These are phyloP conservation scores for Ephestia elutella DNA, from an alignment of 1,140 invertebrate species.

Conservation along the genomic window DNA sequence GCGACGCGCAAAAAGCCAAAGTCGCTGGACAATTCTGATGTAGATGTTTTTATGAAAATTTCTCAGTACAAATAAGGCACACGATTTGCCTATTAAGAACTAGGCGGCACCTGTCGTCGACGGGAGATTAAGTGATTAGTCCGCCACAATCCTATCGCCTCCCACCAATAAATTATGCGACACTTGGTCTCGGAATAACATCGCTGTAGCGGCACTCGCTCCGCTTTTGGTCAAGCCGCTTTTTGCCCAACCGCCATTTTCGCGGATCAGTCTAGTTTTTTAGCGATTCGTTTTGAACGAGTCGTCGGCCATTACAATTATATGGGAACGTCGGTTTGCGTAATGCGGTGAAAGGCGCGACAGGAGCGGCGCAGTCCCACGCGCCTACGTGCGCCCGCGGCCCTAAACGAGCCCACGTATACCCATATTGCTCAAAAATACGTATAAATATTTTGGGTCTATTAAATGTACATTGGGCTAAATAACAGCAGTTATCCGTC, in stretches of 20 bases:
- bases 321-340: slow-evolving; percentile 42
- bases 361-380: slow-evolving; percentile 19
- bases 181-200: slow-evolving; percentile 16
- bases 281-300: slow-evolving; percentile 31
- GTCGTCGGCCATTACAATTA: slow-evolving; percentile 46
- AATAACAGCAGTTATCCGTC: slow-evolving; percentile 3
- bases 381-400: slow-evolving; percentile 14
- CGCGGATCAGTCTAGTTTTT: slow-evolving; percentile 34
- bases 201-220: slow-evolving; percentile 9
- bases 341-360: slow-evolving; percentile 39
- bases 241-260: slow-evolving; percentile 49
- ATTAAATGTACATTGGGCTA: slow-evolving; percentile 5
- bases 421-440: slow-evolving; percentile 15
- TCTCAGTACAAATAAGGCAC: not conserved
- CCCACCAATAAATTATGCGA: slow-evolving; percentile 27
- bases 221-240: slow-evolving; percentile 38
- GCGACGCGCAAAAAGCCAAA: slow-evolving; percentile 6
- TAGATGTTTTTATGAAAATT: not conserved
- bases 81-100: slow-evolving; percentile 21
- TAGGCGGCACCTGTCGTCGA: slow-evolving; percentile 16
- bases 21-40: not conserved
- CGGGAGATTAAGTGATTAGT: slow-evolving; percentile 30
- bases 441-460: slow-evolving; percentile 8
- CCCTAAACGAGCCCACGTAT: slow-evolving; percentile 9
- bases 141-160: slow-evolving; percentile 8